Percentiles rank a stretch among this genome's conserved stretches.
These are phyloP conservation scores for Physeter macrocephalus DNA, from an alignment of 2,113 vertebrate species.

Conservation along the genomic window DNA sequence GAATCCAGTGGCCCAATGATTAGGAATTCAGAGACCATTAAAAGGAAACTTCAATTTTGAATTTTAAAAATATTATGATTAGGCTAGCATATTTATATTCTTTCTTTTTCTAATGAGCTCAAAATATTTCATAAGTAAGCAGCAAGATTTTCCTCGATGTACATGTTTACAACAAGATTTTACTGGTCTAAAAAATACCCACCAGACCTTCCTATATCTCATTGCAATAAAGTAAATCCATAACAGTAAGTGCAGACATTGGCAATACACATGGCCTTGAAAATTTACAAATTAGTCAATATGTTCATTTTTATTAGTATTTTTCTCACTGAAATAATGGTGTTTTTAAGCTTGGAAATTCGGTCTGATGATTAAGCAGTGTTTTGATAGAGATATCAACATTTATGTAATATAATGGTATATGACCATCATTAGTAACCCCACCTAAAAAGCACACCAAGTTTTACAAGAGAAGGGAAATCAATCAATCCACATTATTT, in stretches of 20 bases:
- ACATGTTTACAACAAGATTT: not conserved
- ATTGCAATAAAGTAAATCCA: not conserved
- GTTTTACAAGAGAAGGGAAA: not conserved
- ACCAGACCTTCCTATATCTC: not conserved
- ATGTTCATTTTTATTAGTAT: not conserved
- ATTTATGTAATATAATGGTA: not conserved
- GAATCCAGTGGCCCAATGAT: not conserved
- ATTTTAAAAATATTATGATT: not conserved
- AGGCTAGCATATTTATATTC: not conserved
- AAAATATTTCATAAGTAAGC: not conserved
- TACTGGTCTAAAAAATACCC: not conserved
- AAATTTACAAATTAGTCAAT: not conserved
- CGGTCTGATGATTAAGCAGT: not conserved
- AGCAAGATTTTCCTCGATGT: not conserved
- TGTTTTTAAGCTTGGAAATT: not conserved
- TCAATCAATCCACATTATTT: not conserved
- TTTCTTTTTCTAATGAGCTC: not conserved
- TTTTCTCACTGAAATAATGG: not conserved
- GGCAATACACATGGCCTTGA: not conserved
- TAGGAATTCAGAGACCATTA: not conserved
- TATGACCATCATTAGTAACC: not conserved
- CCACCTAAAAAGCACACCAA: not conserved
- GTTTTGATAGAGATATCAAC: not conserved
- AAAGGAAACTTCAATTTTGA: slow-evolving; percentile 1
- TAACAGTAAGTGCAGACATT: not conserved